These are phyloP conservation scores for Tautogolabrus adspersus DNA, from an alignment of 2,113 vertebrate genomes.

Conservation along the genomic window DNA sequence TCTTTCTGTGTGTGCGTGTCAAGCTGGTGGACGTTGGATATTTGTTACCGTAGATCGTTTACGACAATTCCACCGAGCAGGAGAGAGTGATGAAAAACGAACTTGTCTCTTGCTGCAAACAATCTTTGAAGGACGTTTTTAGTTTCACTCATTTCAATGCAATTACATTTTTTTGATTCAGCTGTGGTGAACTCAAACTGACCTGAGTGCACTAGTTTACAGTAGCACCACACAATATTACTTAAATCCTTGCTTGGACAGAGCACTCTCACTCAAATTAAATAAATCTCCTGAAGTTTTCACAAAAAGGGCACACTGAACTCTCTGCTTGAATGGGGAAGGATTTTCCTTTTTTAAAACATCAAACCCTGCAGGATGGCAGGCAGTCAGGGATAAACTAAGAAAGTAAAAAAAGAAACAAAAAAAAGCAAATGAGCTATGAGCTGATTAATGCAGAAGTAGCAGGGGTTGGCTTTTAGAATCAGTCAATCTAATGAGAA, in stretches of 20 bases:
- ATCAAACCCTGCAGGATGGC: constrained; percentile 43
- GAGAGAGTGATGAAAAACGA: constrained; percentile 40
- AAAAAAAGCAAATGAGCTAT: constrained; percentile 55
- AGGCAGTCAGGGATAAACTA: constrained; percentile 41
- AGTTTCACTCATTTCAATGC: constrained; percentile 28
- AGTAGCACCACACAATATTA: constrained; percentile 32
- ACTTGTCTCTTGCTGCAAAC: constrained; percentile 32
- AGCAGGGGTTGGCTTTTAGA: constrained; percentile 54
- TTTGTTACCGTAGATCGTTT: constrained; percentile 63
- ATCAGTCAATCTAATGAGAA: constrained; percentile 62
- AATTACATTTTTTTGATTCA: constrained; percentile 10
- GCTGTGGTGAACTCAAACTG: constrained; percentile 26
- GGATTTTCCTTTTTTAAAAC: constrained; percentile 60
- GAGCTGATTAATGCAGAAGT: constrained; percentile 56
- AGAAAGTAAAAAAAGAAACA: constrained; percentile 41
- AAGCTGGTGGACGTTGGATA: constrained; percentile 44
- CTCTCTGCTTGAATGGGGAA: constrained; percentile 64
- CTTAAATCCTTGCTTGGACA: constrained; percentile 26
- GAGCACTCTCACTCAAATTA: constrained; percentile 7
- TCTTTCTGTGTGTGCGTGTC: constrained; percentile 58
- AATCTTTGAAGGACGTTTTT: constrained; percentile 15
- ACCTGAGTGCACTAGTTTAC: constrained; percentile 8
- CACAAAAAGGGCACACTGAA: neutral
- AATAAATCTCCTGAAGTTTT: constrained; percentile 20
- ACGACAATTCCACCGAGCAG: constrained; percentile 34